Evolutionary conservation across 2,113 vertebrate species (phyloP).

Genomic region (Amphilophus citrinellus): DNA sequence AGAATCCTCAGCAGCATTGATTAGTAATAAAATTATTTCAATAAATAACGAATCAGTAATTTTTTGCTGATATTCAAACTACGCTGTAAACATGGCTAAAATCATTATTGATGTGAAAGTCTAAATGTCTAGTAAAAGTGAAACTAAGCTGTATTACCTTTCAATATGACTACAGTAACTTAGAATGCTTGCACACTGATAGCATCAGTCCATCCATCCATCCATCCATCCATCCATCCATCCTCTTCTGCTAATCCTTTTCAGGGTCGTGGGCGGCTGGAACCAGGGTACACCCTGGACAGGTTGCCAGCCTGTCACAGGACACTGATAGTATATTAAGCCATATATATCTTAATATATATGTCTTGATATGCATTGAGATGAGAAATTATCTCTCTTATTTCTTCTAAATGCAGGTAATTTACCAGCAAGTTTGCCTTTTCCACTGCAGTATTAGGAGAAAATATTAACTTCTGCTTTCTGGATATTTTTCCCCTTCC

Average conservation of each 20-base stretch:
- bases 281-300: too few species aligned
- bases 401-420: not conserved
- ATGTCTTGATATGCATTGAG: not conserved
- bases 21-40: not conserved
- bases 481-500: not conserved
- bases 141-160: not conserved
- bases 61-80: not conserved
- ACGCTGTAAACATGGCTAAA: not conserved
- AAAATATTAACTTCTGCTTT: not conserved
- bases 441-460: not conserved
- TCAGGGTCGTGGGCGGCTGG: too few species aligned
- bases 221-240: too few species aligned
- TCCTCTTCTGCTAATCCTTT: too few species aligned
- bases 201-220: too few species aligned
- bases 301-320: too few species aligned
- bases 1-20: not conserved
- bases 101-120: not conserved
- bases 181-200: not conserved
- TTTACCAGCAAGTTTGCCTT: not conserved
- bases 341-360: too few species aligned
- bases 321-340: not conserved
- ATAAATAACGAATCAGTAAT: not conserved
- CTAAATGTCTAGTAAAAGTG: not conserved
- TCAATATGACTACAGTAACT: not conserved
- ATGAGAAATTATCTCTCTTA: not conserved